Base-by-base conservation (phyloP, 2,113 vertebrate genomes). In the Rhombomys opimus region DNA sequence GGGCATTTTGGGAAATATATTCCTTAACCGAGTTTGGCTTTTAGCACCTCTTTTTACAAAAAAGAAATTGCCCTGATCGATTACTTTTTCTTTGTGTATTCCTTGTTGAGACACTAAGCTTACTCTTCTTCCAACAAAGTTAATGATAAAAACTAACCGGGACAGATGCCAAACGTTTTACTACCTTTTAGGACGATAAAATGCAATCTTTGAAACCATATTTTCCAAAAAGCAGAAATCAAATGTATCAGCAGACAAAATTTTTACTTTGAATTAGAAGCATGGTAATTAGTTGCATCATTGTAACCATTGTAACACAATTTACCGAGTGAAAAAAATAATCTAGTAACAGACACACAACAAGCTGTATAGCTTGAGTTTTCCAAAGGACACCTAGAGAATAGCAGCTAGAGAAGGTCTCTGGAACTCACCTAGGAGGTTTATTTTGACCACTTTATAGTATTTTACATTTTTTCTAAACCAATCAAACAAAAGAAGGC, bases 171-270 rank as follows among this genome's bases (percentile, higher is more conserved):
- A 87, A 82, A 91, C 63, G 13, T 52, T n/a, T 95, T 61, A 72
- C 63, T 59, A 30, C 5, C 8, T 46, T 41, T 3, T 41, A 61
- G 50, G 46, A 32, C n/a, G 68, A 82, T 73, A 81, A 94, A 92
- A 86, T 57, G 12, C 23, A 72, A 67, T 4, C 4, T 73, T 95
- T 61, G 13, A 92, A 96, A 65, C 63, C 12, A 38, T 50, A 22
- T 88, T 67, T 94, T 95, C 70, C 80, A 27, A 1, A 82, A 89
- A 70, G 22, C 46, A 95, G 41, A 96, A 89, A 57, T 76, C 57
- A 61, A 76, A 46, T 61, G 17, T 46, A 46, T 89, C 72, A 63
- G 9, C 63, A 61, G 14, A 61, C 23, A 75, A 73, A 89, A 17
- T 32, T n/a, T 46, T 89, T 46, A 35, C 63, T 77, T 50, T 46